Conservation (phyloP, 2,888 invertebrate species). For the Thymelicus sylvestris region DNA sequence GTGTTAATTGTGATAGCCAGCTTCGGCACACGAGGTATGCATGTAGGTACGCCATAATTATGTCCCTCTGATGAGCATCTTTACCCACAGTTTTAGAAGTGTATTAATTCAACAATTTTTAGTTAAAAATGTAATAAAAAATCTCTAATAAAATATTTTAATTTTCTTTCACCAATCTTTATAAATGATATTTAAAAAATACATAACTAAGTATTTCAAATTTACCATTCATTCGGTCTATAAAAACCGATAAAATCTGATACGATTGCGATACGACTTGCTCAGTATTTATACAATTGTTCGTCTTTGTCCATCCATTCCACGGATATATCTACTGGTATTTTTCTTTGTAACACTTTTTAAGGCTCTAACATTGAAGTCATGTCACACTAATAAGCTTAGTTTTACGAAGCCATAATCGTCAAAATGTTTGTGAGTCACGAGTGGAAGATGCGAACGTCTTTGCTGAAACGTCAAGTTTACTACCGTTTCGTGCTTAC, state of each 20-base stretch:
- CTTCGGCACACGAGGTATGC: constrained; percentile 12
- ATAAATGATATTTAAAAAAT: too few relatives aligned
- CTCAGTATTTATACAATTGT: too few relatives aligned
- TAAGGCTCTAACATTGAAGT: neutral
- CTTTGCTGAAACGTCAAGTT: neutral
- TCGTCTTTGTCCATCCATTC: too few relatives aligned
- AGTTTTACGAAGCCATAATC: constrained; percentile 5
- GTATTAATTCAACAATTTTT: too few relatives aligned
- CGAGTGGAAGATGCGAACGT: neutral
- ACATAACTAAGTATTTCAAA: too few relatives aligned
- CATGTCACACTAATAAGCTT: constrained; percentile 3
- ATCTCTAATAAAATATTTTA: too few relatives aligned
- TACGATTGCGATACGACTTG: too few relatives aligned
- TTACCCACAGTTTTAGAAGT: neutral
- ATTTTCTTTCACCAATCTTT: neutral
- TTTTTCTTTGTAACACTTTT: neutral
- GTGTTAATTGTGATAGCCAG: constrained; percentile 24
- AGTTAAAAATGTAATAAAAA: too few relatives aligned
- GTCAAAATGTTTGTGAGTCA: neutral
- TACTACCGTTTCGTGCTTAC: neutral
- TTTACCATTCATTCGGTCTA: too few relatives aligned
- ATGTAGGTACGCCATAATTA: neutral
- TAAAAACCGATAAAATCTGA: too few relatives aligned
- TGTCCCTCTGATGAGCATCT: neutral
- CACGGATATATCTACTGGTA: neutral